phyloP scores from a whole-genome alignment of 2,113 vertebrate genomes.

The Delphinapterus leucas region DNA sequence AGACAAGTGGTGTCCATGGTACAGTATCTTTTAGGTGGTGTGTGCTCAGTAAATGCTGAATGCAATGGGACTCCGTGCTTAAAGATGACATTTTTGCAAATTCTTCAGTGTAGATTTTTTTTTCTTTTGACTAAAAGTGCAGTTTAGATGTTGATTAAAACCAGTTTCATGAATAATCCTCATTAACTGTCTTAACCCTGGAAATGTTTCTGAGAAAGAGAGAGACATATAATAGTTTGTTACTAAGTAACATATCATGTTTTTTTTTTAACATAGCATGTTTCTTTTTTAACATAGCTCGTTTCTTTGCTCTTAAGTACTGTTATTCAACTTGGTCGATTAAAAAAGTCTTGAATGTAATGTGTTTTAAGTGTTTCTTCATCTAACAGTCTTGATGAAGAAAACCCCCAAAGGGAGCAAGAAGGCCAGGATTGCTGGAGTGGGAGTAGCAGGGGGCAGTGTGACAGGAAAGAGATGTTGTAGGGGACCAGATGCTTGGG shows the following conservation, averaged over 20 bases:
- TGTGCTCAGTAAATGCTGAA: not conserved
- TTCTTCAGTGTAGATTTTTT: not conserved
- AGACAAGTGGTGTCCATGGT: fast-evolving
- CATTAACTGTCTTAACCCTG: not conserved
- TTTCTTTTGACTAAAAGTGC: not conserved
- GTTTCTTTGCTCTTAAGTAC: not conserved
- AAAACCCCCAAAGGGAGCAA: not conserved
- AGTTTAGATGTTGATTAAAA: not conserved
- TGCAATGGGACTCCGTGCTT: too few relatives aligned
- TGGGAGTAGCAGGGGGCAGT: too few relatives aligned
- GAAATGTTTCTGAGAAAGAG: not conserved
- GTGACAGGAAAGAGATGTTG: not conserved
- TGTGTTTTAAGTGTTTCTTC: not conserved
- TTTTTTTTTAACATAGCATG: not conserved
- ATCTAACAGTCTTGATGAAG: not conserved
- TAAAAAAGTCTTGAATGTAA: not conserved
- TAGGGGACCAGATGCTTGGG: too few relatives aligned
- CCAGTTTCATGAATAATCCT: not conserved
- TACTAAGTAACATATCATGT: not conserved
- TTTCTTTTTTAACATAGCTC: not conserved
- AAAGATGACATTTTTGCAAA: not conserved
- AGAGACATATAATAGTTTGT: not conserved
- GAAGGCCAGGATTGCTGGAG: too few relatives aligned
- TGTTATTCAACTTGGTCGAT: not conserved
- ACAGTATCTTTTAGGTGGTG: fast-evolving